These are phyloP conservation scores for Falco peregrinus DNA, from an alignment of 2,797 vertebrate species.

Conservation along the genomic window DNA sequence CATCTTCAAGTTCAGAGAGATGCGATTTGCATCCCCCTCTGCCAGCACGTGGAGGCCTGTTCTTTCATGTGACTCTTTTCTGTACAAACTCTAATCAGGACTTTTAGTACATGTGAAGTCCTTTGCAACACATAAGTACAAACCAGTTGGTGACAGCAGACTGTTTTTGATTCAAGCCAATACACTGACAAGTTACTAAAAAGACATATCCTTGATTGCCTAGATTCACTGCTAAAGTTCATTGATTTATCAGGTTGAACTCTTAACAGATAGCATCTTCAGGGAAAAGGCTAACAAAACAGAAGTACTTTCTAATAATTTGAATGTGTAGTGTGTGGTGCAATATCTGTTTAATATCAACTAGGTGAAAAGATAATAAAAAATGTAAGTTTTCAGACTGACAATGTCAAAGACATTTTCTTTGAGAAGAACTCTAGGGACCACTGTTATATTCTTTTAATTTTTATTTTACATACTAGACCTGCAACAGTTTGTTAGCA, in stretches of 20 bases:
- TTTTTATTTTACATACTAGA: not conserved
- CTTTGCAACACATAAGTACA: not conserved
- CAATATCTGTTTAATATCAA: not conserved
- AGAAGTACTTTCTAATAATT: not conserved
- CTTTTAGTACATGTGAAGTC: not conserved
- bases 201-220: not conserved
- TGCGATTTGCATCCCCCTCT: not conserved
- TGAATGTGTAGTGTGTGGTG: not conserved
- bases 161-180: not conserved
- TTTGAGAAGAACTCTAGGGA: not conserved
- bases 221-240: not conserved
- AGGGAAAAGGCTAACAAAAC: not conserved
- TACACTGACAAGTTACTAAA: not conserved
- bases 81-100: not conserved
- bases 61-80: not conserved
- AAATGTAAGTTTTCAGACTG: not conserved
- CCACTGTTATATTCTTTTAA: accelerated
- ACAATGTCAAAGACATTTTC: not conserved
- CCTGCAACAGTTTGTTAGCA: not conserved
- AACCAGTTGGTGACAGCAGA: not conserved
- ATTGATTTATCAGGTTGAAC: not conserved
- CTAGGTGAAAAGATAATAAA: not conserved
- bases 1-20: not conserved
- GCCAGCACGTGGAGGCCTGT: not conserved
- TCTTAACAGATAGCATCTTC: not conserved